Base-by-base conservation (phyloP, 2,797 vertebrate genomes). In the Peromyscus aztecus region DNA sequence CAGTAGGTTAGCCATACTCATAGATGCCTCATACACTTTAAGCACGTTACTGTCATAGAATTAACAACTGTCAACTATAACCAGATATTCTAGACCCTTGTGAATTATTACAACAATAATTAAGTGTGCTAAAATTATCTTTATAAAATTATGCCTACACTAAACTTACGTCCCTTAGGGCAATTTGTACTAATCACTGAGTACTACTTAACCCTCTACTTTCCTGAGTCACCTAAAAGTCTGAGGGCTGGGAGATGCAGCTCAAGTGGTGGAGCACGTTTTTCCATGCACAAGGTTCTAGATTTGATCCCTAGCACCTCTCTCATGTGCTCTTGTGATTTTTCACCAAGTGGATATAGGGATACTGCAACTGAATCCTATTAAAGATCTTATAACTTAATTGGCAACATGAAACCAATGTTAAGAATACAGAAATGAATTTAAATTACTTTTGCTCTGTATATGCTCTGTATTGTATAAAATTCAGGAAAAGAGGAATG, bases 51-150 rank as follows among this genome's bases (percentile, higher is more conserved):
- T 93, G 29, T 82, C 78, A 89, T 19, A 49, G 55, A 93, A 93
- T 93, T 78, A 96, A 94, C 57, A 73, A 93, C 43, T 86, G 34
- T 82, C 78, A 95, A 90, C 75, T 52, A 83, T 89, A n/a, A 92
- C 17, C 40, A 34, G 46, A 92, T 91, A 94, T 61, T 81, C 83
- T 8, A 94, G 71, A 19, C 34, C 1, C 59, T 49, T 90, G 6
- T 78, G 55, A 92, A 10, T 90, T 96, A 90, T 85, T 57, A 89
- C 73, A 71, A 87, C 0, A 82, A 16, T 84, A 89, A 93, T 84
- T 83, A 93, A 93, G 91, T 84, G n/a, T 87, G n/a, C 24, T 84
- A 89, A 67, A 63, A n/a, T 49, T 86, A 86, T 69, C 83, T 12
- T 52, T 84, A 85, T 67, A 49, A 85, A 67, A 49, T 49, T 12